A percentile compares a stretch with the other conserved stretches of the same genome.
phyloP scores from a whole-genome alignment of 2,888 invertebrate species.

The Ecliptopera silaceata region DNA sequence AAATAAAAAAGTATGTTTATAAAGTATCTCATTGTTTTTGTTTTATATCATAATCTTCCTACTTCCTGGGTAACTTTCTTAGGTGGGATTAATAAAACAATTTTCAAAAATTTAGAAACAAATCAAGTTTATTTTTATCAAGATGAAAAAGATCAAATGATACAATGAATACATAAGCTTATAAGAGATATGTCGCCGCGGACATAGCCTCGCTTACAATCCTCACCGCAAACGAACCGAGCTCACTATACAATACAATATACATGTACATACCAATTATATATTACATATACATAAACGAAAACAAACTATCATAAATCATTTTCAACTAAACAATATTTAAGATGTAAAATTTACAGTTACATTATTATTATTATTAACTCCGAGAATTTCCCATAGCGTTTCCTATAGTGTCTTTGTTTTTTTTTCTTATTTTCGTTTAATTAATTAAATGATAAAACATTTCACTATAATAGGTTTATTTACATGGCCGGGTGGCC shows the following conservation, averaged over 20 bases:
- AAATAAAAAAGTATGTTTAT: too few relatives aligned
- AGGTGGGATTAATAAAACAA: conserved; percentile 44
- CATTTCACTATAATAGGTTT: conserved; percentile 77
- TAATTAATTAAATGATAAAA: conserved; percentile 74
- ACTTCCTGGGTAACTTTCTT: too few relatives aligned
- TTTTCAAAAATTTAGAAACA: conserved; percentile 79
- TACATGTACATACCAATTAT: conserved; percentile 48
- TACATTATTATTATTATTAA: conserved; percentile 58
- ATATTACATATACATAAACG: conserved; percentile 60
- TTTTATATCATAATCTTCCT: too few relatives aligned
- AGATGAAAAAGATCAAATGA: conserved; percentile 83
- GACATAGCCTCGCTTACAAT: conserved; percentile 47
- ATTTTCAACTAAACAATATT: conserved; percentile 60
- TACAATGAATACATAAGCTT: conserved; percentile 69
- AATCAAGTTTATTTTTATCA: conserved; percentile 82
- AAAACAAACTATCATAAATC: conserved; percentile 52
- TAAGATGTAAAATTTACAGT: conserved; percentile 67
- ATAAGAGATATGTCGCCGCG: conserved; percentile 36
- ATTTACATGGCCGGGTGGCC: conserved; percentile 70
- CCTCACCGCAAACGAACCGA: conserved; percentile 45
- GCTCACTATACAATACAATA: conserved; percentile 50
- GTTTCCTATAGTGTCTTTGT: conserved; percentile 70
- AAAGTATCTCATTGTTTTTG: too few relatives aligned
- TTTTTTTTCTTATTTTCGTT: conserved; percentile 58
- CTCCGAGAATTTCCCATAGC: conserved; percentile 66